Evolutionary conservation across 2,888 invertebrate species (phyloP).

Genomic region (Microctonus brassicae): DNA sequence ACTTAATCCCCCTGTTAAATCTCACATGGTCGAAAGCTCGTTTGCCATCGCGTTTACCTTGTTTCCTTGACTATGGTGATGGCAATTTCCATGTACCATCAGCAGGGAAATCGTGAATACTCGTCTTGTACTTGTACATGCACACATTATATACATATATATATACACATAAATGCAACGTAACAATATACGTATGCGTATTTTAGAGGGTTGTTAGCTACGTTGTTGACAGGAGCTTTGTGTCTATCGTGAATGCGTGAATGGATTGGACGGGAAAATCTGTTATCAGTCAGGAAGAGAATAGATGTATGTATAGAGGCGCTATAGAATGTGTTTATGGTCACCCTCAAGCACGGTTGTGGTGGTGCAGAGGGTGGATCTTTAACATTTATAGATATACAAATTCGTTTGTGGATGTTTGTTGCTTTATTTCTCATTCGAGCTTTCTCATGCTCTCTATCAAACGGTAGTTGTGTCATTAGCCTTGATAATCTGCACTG

Average conservation of each 20-base stretch:
- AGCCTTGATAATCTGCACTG: slow-evolving; percentile 5
- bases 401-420: not conserved
- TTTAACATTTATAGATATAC: no score
- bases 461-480: not conserved
- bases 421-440: not conserved
- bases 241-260: not conserved
- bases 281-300: not conserved
- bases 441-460: not conserved
- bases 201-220: slow-evolving; percentile 23
- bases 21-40: slow-evolving; percentile 7
- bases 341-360: slow-evolving; percentile 19
- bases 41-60: slow-evolving; percentile 20
- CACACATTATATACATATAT: not conserved
- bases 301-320: slow-evolving; percentile 13
- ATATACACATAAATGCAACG: not conserved
- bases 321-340: slow-evolving; percentile 1
- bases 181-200: slow-evolving; percentile 13
- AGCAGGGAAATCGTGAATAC: not conserved
- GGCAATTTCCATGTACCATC: slow-evolving; percentile 9
- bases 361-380: no score
- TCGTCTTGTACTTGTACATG: not conserved
- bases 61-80: slow-evolving; percentile 1
- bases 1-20: slow-evolving; percentile 20
- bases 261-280: not conserved
- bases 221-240: slow-evolving; percentile 17